Conservation (phyloP, 37 sponge, comb jelly and placozoan species). For the Eunapius fragilis region DNA sequence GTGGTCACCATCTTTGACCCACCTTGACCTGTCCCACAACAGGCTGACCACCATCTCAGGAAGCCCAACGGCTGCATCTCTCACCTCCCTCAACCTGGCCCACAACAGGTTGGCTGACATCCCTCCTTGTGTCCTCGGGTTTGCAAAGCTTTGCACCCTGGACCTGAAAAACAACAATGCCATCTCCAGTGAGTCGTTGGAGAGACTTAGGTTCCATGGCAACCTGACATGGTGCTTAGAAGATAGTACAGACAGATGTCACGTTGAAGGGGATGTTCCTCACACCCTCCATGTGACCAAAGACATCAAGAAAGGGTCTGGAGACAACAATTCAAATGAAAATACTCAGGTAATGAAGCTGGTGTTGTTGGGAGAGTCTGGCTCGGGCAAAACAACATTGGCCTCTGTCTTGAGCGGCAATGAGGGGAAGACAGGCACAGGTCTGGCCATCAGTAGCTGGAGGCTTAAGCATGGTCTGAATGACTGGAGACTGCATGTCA, state of each 20-base stretch:
- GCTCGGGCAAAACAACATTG: slow-evolving; percentile 73
- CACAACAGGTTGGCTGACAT: slow-evolving; percentile 57
- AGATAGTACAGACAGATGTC: slow-evolving; percentile 29
- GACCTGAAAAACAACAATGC: slow-evolving; percentile 47
- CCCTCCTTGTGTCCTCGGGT: slow-evolving; percentile 58
- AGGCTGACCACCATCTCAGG: slow-evolving; percentile 44
- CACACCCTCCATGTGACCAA: neutral
- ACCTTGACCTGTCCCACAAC: slow-evolving; percentile 67
- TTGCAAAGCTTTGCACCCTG: slow-evolving; percentile 27
- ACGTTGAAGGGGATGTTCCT: slow-evolving; percentile 31
- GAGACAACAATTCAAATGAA: neutral
- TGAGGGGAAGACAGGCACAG: slow-evolving; percentile 55
- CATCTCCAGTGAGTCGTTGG: slow-evolving; percentile 39
- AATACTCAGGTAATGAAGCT: slow-evolving; percentile 73
- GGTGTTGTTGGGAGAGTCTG: slow-evolving; percentile 70
- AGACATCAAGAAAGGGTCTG: slow-evolving; percentile 23
- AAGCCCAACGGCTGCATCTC: slow-evolving; percentile 9
- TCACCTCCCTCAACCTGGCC: slow-evolving; percentile 45
- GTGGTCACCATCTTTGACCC: slow-evolving; percentile 55
- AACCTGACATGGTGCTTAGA: slow-evolving; percentile 22
- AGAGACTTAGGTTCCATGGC: slow-evolving; percentile 38
- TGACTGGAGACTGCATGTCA: slow-evolving; percentile 49
- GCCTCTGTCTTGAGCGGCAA: slow-evolving; percentile 62
- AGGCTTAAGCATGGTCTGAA: slow-evolving; percentile 12
- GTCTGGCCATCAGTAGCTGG: slow-evolving; percentile 73